Conservation (phyloP, 2,797 vertebrate genomes). For the Discoglossus pictus region DNA sequence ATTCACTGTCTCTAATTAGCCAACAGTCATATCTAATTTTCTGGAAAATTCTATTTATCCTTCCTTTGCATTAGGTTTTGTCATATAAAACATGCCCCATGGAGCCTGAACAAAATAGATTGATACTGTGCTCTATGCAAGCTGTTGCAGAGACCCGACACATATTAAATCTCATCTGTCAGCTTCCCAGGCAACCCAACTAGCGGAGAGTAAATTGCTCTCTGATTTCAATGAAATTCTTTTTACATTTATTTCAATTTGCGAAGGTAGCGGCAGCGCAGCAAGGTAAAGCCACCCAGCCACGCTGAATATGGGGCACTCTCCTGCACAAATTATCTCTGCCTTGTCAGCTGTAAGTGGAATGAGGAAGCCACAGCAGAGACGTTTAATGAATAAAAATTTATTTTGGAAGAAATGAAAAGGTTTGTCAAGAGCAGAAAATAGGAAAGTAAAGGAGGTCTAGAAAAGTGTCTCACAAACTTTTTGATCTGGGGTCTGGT, state of each 20-base stretch:
- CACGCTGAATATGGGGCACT: neutral
- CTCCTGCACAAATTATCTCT: slow-evolving; percentile 11
- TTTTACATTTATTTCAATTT: slow-evolving; percentile 31
- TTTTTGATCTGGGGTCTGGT: too few relatives aligned
- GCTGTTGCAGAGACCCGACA: slow-evolving; percentile 4
- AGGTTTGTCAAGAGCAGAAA: too few relatives aligned
- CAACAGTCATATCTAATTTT: too few relatives aligned
- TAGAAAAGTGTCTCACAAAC: too few relatives aligned
- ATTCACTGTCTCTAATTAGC: too few relatives aligned
- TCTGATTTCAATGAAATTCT: slow-evolving; percentile 30
- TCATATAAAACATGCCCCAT: slow-evolving; percentile 2
- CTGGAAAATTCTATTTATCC: too few relatives aligned
- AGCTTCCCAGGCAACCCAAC: slow-evolving; percentile 3
- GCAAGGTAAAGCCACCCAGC: slow-evolving; percentile 9
- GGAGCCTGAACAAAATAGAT: neutral
- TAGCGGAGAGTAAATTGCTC: slow-evolving; percentile 28
- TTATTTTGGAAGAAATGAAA: too few relatives aligned
- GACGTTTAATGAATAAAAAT: too few relatives aligned
- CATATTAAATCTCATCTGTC: slow-evolving; percentile 24
- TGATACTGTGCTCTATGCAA: neutral
- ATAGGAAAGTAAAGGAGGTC: too few relatives aligned
- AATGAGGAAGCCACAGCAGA: too few relatives aligned
- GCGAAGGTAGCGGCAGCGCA: slow-evolving; percentile 3
- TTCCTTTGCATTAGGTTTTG: neutral
- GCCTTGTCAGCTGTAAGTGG: too few relatives aligned